Base-by-base conservation (phyloP, 2,797 vertebrate species). In the Sebastes itinus region DNA sequence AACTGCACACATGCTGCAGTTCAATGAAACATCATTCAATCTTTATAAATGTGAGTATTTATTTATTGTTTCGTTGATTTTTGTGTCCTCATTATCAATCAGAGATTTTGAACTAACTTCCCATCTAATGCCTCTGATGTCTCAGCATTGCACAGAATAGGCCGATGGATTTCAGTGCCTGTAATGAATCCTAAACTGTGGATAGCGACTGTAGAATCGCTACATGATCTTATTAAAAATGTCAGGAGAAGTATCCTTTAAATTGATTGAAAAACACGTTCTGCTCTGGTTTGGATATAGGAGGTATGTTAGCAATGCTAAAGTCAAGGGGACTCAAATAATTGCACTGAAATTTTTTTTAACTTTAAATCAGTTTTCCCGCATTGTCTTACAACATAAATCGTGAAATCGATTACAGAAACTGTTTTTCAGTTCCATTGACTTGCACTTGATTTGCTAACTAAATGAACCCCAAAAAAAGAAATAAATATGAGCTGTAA, bases 111-210 rank as follows among this genome's bases (percentile, higher is more conserved):
- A 76, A 23, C 9, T 66, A 10, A 12, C 68, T 83, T 61, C 68
- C 68, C 25, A 14, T 79, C 27, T 27, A 28, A 75, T 55, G 58
- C 70, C 16, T 82, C 71, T 68, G 49, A 38, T 61, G 33, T 76
- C 32, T 60, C 20, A 16, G 69, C 49, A 18, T 84, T 81, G 74
- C 54, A 63, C 46, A 70, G 59, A 78, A 68, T 30, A 58, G 10
- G 49, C 20, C 8, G 59, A 65, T 72, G 49, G 13, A 58, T 76
- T 86, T 72, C 91, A 94, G 93, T 96, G 94, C 93, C 95, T 96
- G 94, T 92, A 92, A 92, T 79, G 12, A 81, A 95, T 92, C 75
- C 64, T 75, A 16, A 74, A 77, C 91, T 94, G 88, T 93, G 92
- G 89, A 89, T 92, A 87, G 71, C 56, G 32, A 80, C 69, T 87